Evolutionary conservation across 2,113 vertebrate genomes (phyloP).

Genomic region (Sminthopsis crassicaudata): DNA sequence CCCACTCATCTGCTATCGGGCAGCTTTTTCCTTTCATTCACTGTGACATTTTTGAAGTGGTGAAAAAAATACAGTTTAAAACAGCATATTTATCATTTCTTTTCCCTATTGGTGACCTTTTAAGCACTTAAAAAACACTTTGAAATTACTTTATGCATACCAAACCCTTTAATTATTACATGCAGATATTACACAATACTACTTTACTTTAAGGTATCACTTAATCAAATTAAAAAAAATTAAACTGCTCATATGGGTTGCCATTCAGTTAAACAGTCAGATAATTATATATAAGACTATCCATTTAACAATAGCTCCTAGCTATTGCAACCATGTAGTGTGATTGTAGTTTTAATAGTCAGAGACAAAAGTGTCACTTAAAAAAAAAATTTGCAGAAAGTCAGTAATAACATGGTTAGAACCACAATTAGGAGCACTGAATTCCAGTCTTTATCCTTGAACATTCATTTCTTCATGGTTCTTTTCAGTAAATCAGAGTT

Average conservation of each 20-base stretch:
- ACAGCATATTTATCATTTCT: constrained; percentile 80
- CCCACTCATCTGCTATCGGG: constrained; percentile 79
- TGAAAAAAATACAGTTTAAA: constrained; percentile 81
- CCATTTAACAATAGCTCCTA: constrained; percentile 73
- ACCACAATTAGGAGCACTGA: constrained; percentile 58
- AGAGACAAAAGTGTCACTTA: constrained; percentile 35
- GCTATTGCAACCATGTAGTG: constrained; percentile 67
- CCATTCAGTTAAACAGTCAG: constrained; percentile 82
- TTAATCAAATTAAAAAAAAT: constrained; percentile 82
- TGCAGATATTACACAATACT: constrained; percentile 74
- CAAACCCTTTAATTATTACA: constrained; percentile 75
- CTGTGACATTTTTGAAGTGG: constrained; percentile 83
- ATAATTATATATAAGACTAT: constrained; percentile 78
- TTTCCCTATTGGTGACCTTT: constrained; percentile 82
- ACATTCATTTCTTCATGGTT: constrained; percentile 42
- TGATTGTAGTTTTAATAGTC: constrained; percentile 73
- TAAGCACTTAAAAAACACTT: constrained; percentile 77
- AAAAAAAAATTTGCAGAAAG: constrained; percentile 68
- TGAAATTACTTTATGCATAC: constrained; percentile 81
- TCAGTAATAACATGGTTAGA: constrained; percentile 66
- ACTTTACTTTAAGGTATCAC: constrained; percentile 69
- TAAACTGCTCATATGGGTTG: constrained; percentile 68
- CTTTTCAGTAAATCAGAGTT: constrained; percentile 3
- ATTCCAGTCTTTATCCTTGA: constrained; percentile 70
- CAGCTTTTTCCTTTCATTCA: constrained; percentile 83